These are phyloP conservation scores for Malacosoma neustria DNA, from an alignment of 2,888 invertebrate species.

Conservation along the genomic window DNA sequence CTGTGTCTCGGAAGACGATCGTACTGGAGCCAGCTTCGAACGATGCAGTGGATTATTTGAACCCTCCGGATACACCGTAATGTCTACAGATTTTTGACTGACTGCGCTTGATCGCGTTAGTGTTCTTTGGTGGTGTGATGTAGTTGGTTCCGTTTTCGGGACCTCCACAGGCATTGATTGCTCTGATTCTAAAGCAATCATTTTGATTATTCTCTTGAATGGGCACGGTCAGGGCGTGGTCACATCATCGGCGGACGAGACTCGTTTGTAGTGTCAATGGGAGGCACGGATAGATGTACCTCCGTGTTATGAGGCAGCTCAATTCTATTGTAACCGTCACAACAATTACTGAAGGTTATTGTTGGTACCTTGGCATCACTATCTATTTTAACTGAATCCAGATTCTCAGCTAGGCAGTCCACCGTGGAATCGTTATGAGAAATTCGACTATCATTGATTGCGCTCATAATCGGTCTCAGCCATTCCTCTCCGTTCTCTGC, in stretches of 20 bases:
- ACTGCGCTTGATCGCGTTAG: slow-evolving; percentile 76
- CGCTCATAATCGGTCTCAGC: slow-evolving; percentile 62
- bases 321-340: slow-evolving; percentile 42
- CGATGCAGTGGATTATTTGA: slow-evolving; percentile 62
- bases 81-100: slow-evolving; percentile 76
- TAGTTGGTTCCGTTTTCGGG: slow-evolving; percentile 45
- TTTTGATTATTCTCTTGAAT: slow-evolving; percentile 20
- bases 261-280: slow-evolving; percentile 54
- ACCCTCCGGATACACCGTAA: slow-evolving; percentile 65
- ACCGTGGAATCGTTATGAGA: slow-evolving; percentile 34
- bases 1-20: slow-evolving; percentile 64
- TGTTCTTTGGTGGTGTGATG: slow-evolving; percentile 57
- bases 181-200: slow-evolving; percentile 65
- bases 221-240: slow-evolving; percentile 22
- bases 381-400: slow-evolving; percentile 48
- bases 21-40: slow-evolving; percentile 60
- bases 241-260: slow-evolving; percentile 65
- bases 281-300: slow-evolving; percentile 60
- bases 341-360: slow-evolving; percentile 69
- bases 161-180: slow-evolving; percentile 51
- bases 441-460: slow-evolving; percentile 41
- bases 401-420: slow-evolving; percentile 46
- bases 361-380: slow-evolving; percentile 55
- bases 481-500: slow-evolving; percentile 59
- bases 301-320: slow-evolving; percentile 44